Conservation (phyloP, 2,113 vertebrate species). For the Hippocampus zosterae region DNA sequence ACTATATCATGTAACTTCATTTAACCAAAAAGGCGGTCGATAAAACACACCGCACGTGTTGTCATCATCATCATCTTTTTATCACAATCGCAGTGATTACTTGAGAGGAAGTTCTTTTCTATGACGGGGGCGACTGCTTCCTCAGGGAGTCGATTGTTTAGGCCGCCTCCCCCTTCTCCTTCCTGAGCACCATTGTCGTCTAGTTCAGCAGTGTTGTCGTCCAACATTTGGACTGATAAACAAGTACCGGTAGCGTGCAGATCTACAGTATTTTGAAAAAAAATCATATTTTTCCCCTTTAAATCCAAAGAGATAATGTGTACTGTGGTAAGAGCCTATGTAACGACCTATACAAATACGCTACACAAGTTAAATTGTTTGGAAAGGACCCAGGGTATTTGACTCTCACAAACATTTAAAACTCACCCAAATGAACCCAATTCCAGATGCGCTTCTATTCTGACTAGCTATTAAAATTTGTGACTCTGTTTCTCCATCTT, state of each 20-base stretch:
- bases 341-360: neutral
- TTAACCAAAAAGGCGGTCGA: neutral
- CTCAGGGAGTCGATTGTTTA: constrained; percentile 31
- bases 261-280: neutral
- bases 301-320: neutral
- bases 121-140: constrained; percentile 13
- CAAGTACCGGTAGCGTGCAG: neutral
- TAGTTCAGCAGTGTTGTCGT: constrained; percentile 7
- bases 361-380: no score
- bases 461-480: neutral
- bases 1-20: neutral
- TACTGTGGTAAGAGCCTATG: neutral
- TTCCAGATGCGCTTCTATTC: neutral
- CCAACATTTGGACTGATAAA: neutral
- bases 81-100: neutral
- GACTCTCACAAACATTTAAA: no score
- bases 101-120: neutral
- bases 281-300: neutral
- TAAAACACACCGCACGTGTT: neutral
- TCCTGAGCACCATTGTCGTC: constrained; percentile 15
- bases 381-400: neutral
- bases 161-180: constrained; percentile 14
- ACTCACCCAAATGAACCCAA: neutral
- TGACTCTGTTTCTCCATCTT: neutral
- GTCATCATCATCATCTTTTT: neutral